Percentiles rank a stretch among this genome's conserved stretches.
phyloP scores from a whole-genome alignment of 1,140 invertebrate genomes.

The Diorhabda carinulata region DNA sequence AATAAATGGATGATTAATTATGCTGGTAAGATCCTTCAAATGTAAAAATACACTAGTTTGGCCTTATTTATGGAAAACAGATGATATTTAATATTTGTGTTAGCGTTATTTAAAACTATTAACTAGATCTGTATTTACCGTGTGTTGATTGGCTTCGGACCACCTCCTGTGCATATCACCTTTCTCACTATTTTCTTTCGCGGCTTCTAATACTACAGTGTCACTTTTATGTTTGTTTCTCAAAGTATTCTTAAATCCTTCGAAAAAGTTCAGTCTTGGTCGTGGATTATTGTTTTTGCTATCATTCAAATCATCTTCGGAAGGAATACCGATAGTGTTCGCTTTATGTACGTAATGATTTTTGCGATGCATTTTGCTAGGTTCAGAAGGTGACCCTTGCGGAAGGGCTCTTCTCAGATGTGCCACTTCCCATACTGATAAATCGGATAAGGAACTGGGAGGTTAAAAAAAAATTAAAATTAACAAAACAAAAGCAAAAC shows the following conservation, averaged over 20 bases:
- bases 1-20: no score
- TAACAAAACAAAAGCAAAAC: constrained; percentile 36
- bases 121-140: constrained; percentile 32
- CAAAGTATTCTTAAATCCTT: constrained; percentile 41
- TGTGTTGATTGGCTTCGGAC: constrained; percentile 42
- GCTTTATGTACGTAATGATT: constrained; percentile 52
- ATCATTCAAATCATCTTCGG: constrained; percentile 42
- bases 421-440: constrained; percentile 33
- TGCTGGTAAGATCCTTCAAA: no score
- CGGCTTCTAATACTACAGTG: constrained; percentile 31
- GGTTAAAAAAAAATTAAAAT: constrained; percentile 30
- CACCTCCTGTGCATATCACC: constrained; percentile 41
- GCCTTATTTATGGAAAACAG: no score
- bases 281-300: constrained; percentile 30
- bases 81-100: not conserved
- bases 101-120: not conserved
- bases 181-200: constrained; percentile 34
- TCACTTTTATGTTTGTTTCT: constrained; percentile 45
- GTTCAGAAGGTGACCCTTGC: constrained; percentile 24
- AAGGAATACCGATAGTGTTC: constrained; percentile 57
- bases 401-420: constrained; percentile 36
- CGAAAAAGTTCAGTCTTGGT: constrained; percentile 38
- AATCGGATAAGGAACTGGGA: constrained; percentile 30
- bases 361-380: constrained; percentile 38
- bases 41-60: no score